phyloP scores from a whole-genome alignment of 2,113 vertebrate genomes.

The Morone saxatilis region DNA sequence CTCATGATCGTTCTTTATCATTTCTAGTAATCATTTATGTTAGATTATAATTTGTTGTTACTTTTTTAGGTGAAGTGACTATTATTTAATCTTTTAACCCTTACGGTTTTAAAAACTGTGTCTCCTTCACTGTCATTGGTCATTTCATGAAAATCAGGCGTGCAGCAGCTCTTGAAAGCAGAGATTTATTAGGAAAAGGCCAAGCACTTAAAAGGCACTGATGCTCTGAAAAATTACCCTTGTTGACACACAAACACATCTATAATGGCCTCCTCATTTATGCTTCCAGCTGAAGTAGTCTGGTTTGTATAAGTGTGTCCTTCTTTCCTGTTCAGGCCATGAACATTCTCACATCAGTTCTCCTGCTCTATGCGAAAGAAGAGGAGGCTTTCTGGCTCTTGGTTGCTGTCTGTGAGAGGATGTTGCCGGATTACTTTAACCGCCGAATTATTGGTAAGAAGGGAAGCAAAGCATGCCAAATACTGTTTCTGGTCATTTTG shows the following conservation, averaged over 20 bases:
- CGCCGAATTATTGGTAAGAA: slow-evolving; percentile 93
- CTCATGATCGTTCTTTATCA: not conserved
- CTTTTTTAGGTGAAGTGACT: not conserved
- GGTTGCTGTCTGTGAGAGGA: slow-evolving; percentile 96
- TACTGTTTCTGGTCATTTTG: not conserved
- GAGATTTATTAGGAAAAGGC: not conserved
- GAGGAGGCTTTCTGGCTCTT: slow-evolving; percentile 99
- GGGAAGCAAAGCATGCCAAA: not conserved
- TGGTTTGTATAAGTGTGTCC: not conserved
- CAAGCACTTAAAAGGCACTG: not conserved
- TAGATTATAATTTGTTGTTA: not conserved
- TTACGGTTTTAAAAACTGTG: not conserved
- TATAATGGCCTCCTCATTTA: not conserved
- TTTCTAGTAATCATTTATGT: not conserved
- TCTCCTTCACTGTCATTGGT: not conserved
- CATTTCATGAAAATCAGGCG: not conserved
- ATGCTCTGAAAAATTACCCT: not conserved
- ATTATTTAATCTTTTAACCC: not conserved
- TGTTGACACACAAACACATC: not conserved
- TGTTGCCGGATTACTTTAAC: slow-evolving; percentile 99
- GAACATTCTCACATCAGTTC: slow-evolving; percentile 98
- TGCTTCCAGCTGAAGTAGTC: not conserved
- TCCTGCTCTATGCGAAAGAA: slow-evolving; percentile 97
- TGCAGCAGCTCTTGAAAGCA: not conserved
- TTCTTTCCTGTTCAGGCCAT: slow-evolving; percentile 88